phyloP scores from a whole-genome alignment of 2,888 invertebrate genomes.

The Lycocerus yunnanus region DNA sequence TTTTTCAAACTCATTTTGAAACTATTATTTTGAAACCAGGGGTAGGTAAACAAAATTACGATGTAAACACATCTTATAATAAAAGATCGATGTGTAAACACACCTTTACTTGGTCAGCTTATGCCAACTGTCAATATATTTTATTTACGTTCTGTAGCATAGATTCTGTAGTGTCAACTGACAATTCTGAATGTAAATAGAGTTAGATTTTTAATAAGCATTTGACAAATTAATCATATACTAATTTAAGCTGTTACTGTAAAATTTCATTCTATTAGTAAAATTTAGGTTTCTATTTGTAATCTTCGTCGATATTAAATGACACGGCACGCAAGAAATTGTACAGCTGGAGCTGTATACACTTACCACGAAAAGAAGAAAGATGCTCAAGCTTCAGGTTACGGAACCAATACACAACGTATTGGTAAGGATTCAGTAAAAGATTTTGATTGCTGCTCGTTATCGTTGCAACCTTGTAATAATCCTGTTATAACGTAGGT shows the following conservation, averaged over 20 bases:
- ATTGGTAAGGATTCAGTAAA: conserved; percentile 94
- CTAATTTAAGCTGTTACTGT: too few species aligned
- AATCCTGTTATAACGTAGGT: conserved; percentile 87
- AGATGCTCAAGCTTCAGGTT: conserved; percentile 93
- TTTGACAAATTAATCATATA: background rate
- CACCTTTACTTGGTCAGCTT: too few species aligned
- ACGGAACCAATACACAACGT: conserved; percentile 83
- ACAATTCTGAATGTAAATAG: too few species aligned
- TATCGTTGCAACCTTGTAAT: conserved; percentile 95
- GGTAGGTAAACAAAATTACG: too few species aligned
- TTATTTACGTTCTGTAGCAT: too few species aligned
- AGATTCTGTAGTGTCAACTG: too few species aligned
- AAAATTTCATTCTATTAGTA: background rate
- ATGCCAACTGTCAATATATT: too few species aligned
- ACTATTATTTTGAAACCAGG: too few species aligned
- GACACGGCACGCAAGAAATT: conserved; percentile 97
- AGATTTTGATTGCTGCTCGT: conserved; percentile 96
- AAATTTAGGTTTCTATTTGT: background rate
- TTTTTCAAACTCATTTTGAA: too few species aligned
- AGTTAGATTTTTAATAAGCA: too few species aligned
- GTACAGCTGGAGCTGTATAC: conserved; percentile 97
- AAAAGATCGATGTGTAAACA: too few species aligned
- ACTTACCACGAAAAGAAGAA: conserved; percentile 98
- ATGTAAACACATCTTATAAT: too few species aligned
- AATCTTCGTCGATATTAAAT: conserved; percentile 57